Conservation (phyloP, 2,797 vertebrate species). For the Scolopax rusticola region DNA sequence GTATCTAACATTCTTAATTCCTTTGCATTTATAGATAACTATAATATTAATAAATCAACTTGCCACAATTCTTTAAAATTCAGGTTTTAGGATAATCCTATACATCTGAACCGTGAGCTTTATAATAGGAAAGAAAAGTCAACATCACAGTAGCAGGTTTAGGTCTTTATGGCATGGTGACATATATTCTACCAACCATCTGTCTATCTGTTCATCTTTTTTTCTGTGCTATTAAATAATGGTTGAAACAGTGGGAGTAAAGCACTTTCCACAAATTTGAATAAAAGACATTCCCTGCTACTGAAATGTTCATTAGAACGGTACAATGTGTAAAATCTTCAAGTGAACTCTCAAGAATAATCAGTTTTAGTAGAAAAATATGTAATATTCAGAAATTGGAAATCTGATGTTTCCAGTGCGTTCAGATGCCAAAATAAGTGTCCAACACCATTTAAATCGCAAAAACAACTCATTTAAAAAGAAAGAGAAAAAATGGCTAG, state of each 20-base stretch:
- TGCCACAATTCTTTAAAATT: background rate
- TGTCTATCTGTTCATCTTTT: background rate
- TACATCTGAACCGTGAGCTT: background rate
- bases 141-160: background rate
- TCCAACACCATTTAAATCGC: background rate
- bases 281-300: background rate
- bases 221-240: background rate
- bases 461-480: background rate
- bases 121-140: background rate
- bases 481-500: background rate
- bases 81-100: background rate
- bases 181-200: background rate
- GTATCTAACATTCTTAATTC: background rate
- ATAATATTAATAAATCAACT: background rate
- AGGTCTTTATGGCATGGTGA: background rate
- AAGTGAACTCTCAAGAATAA: background rate
- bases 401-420: background rate
- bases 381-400: background rate
- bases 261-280: background rate
- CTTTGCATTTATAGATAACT: background rate
- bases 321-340: background rate
- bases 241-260: background rate
- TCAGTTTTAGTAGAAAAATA: background rate
- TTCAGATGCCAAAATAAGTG: background rate
- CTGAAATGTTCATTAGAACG: background rate